phyloP scores from a whole-genome alignment of 2,797 vertebrate species.

The Agapornis canus region DNA sequence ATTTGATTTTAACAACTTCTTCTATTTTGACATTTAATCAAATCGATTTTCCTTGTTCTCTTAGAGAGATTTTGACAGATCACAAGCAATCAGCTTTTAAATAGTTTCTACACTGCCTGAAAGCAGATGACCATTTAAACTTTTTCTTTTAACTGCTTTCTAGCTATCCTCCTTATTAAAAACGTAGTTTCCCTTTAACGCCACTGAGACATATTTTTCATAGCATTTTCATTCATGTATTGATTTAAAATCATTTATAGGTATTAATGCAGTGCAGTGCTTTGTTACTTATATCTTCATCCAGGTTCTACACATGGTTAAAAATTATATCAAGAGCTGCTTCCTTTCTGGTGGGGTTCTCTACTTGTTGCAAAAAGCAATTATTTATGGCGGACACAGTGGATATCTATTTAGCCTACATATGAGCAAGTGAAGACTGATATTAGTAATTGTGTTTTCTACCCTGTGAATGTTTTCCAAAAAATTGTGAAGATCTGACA shows the following conservation, averaged over 20 bases:
- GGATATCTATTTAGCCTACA: neutral
- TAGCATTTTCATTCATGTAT: neutral
- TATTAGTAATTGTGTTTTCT: neutral
- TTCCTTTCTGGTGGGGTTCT: neutral
- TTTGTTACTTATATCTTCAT: neutral
- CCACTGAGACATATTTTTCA: neutral
- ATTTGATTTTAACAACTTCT: neutral
- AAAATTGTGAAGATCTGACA: neutral
- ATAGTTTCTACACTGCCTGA: neutral
- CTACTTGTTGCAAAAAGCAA: neutral
- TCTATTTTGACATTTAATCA: neutral
- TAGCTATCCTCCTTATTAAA: neutral
- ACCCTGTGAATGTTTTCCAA: neutral
- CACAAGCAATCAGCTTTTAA: neutral
- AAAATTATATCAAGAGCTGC: neutral
- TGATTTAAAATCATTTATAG: neutral
- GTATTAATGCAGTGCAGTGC: neutral
- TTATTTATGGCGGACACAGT: neutral
- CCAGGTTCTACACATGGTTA: neutral
- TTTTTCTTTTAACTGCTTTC: neutral
- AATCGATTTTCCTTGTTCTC: neutral
- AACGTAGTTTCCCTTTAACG: neutral
- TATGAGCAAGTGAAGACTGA: neutral
- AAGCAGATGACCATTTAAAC: neutral
- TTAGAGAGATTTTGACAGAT: neutral